Evolutionary conservation across 2,113 vertebrate genomes (phyloP), one percentile per base, ranked within the genome.

Genomic region (Varanus salvator): DNA sequence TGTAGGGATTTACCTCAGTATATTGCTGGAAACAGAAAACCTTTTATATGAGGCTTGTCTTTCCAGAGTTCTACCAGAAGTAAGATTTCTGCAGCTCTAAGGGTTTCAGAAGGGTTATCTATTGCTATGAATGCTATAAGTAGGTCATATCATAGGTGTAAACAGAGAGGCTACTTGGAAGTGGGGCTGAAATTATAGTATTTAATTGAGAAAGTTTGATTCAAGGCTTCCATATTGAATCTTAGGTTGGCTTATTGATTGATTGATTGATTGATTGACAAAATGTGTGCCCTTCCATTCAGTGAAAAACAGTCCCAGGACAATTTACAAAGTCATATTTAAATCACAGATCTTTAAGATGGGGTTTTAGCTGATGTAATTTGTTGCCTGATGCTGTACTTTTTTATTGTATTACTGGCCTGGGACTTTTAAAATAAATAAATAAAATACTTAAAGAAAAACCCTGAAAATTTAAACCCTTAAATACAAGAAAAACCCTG

Each of bases 1-100:
- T 89, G 38, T 17, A 54, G n/a, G 57, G 44, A 71, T 75, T 89
- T 90, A 34, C n/a, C 54, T 90, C 64, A 81, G 23, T 38, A 80
- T 90, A n/a, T 89, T 91, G 77, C 8, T 29, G 8, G 78, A 90
- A 90, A 74, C 87, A 74, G 78, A 90, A 90, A 15, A 15, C 27
- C 14, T 0, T 64, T 76, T 6, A 3, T 85, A 31, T 85, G 71
- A 69, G 0, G n/a, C 78, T 57, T 85, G 80, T 68, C 15, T 54
- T 88, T 89, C 64, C 84, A 68, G 77, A 71, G 31, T 89, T 84
- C 88, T 80, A 90, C 71, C 14, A 66, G 34, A 1, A 8, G 0
- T 89, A 31, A 77, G 48, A 19, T 29, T 92, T 88, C 90, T 87
- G 9, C 2, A 66, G 0, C 0, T 76, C 54, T 66, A 90, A 89